Conservation (phyloP, 2,888 invertebrate species). For the Clostera curtula region DNA sequence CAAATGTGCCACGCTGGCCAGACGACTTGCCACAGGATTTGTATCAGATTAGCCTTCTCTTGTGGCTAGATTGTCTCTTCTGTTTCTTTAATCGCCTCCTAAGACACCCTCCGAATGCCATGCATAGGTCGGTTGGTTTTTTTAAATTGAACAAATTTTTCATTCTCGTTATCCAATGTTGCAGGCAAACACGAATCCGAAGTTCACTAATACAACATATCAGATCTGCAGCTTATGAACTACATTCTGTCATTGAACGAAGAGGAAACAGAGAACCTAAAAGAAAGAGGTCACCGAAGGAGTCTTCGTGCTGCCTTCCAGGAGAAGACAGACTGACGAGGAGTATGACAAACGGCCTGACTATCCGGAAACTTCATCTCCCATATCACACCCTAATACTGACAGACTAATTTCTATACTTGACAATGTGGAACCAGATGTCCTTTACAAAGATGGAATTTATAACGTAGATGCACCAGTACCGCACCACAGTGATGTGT, state of each 20-base stretch:
- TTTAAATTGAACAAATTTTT: too few relatives aligned
- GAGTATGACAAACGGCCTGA: slow-evolving; percentile 52
- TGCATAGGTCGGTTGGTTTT: too few relatives aligned
- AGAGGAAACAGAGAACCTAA: slow-evolving; percentile 23
- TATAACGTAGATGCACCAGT: slow-evolving; percentile 42
- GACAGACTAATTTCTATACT: slow-evolving; percentile 51
- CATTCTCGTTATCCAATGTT: too few relatives aligned
- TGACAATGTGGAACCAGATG: slow-evolving; percentile 32
- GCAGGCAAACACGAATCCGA: slow-evolving; percentile 56
- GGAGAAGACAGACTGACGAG: slow-evolving; percentile 43
- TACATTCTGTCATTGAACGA: slow-evolving; percentile 31
- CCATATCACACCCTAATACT: slow-evolving; percentile 34
- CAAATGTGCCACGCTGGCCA: too few relatives aligned
- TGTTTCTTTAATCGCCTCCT: too few relatives aligned
- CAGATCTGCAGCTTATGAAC: slow-evolving; percentile 44
- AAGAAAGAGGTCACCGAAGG: slow-evolving; percentile 42
- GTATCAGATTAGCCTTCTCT: too few relatives aligned
- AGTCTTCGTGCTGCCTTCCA: slow-evolving; percentile 51
- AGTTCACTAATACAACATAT: slow-evolving; percentile 43
- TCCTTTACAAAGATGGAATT: slow-evolving; percentile 43
- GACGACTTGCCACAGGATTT: too few relatives aligned
- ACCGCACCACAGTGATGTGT: slow-evolving; percentile 47
- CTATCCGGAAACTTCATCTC: slow-evolving; percentile 53
- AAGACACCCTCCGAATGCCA: too few relatives aligned
- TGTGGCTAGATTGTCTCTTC: too few relatives aligned